These are phyloP conservation scores for Carduelis carduelis DNA, from an alignment of 2,797 vertebrate genomes.

Conservation along the genomic window DNA sequence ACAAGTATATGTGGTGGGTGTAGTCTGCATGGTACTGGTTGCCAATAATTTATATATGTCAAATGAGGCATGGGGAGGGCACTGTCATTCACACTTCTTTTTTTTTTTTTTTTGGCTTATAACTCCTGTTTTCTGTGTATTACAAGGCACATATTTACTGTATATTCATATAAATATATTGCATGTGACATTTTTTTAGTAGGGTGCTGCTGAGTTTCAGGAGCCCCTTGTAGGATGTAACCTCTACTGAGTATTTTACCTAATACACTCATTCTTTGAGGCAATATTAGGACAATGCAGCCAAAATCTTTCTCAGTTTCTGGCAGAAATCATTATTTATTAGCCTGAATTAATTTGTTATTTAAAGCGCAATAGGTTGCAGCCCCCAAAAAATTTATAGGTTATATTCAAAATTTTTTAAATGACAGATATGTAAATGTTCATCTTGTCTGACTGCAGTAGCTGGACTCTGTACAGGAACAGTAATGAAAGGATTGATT, in stretches of 20 bases:
- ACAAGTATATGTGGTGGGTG: not conserved
- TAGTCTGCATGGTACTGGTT: not conserved
- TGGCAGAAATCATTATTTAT: not conserved
- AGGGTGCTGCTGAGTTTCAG: not conserved
- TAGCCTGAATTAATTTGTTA: not conserved
- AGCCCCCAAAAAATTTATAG: not conserved
- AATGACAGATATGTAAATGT: not conserved
- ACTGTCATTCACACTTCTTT: not conserved
- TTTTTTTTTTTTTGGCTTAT: not conserved
- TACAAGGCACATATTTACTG: not conserved
- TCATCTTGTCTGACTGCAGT: not conserved
- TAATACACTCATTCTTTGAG: not conserved
- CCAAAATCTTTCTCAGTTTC: not conserved
- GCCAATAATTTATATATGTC: not conserved
- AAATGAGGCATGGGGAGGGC: not conserved
- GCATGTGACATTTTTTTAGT: not conserved
- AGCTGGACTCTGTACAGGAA: not conserved
- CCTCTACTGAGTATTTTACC: not conserved
- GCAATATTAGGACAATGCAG: not conserved
- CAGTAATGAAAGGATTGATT: not conserved
- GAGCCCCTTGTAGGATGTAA: not conserved
- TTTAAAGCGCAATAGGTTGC: not conserved
- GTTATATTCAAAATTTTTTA: not conserved
- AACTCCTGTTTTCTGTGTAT: not conserved
- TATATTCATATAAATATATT: not conserved